Conservation (phyloP, 2,113 vertebrate genomes). For the Rhinolophus ferrumequinum region DNA sequence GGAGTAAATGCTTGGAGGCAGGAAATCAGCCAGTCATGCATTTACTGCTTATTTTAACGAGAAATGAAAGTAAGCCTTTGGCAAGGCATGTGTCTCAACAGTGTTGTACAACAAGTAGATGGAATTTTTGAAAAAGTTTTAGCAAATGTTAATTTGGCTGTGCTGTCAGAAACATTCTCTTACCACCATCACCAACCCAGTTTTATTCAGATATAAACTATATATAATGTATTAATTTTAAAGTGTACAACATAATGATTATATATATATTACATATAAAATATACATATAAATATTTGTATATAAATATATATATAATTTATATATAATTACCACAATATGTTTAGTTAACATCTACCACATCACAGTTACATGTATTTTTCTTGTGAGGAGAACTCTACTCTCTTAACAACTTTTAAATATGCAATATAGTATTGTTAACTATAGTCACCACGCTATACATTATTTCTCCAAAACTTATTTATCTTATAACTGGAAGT, state of each 20-base stretch:
- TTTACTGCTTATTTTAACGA: neutral
- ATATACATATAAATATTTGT: neutral
- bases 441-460: neutral
- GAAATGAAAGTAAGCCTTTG: constrained; percentile 8
- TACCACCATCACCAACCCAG: too few species aligned
- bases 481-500: neutral
- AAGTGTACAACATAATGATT: neutral
- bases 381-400: neutral
- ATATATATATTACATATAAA: neutral
- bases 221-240: neutral
- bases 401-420: neutral
- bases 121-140: neutral
- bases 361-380: neutral
- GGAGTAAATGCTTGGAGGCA: neutral
- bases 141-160: neutral
- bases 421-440: neutral
- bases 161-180: neutral
- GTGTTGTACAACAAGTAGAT: neutral
- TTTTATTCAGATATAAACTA: neutral
- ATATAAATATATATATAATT: neutral
- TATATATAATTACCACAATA: neutral
- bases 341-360: neutral
- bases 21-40: neutral
- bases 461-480: neutral
- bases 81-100: neutral